These are phyloP conservation scores for Theretra japonica DNA, from an alignment of 2,888 invertebrate species.

Conservation along the genomic window DNA sequence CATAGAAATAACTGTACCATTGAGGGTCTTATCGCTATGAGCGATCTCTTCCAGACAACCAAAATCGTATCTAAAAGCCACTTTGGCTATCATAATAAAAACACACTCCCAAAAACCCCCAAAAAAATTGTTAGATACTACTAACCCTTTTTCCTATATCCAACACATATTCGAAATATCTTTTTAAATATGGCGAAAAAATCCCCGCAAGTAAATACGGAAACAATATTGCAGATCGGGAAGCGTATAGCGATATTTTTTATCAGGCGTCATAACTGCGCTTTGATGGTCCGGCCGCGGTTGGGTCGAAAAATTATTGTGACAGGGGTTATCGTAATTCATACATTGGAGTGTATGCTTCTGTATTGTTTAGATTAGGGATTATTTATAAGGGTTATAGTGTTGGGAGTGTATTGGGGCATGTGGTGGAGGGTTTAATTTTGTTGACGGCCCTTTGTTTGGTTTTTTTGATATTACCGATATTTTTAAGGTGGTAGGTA, in stretches of 20 bases:
- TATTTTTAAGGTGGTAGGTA: too few relatives aligned
- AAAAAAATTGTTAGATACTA: too few relatives aligned
- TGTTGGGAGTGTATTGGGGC: neutral
- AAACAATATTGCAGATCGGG: slow-evolving; percentile 5
- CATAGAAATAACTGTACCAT: too few relatives aligned
- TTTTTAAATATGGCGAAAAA: neutral
- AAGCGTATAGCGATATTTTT: slow-evolving; percentile 24
- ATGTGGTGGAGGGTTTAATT: neutral
- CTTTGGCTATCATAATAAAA: too few relatives aligned
- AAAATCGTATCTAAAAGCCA: too few relatives aligned
- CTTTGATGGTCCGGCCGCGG: slow-evolving; percentile 35
- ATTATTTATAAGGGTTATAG: neutral
- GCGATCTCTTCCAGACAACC: too few relatives aligned
- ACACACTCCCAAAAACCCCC: too few relatives aligned
- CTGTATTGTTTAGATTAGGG: slow-evolving; percentile 21
- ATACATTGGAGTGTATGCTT: slow-evolving; percentile 25
- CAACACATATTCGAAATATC: neutral
- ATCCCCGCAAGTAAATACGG: neutral
- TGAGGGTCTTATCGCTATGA: too few relatives aligned
- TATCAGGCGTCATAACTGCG: slow-evolving; percentile 33
- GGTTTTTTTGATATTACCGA: too few relatives aligned
- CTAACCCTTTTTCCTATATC: too few relatives aligned
- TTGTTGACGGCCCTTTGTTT: neutral
- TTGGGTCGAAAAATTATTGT: slow-evolving; percentile 35
- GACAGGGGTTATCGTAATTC: slow-evolving; percentile 37